Conservation (phyloP, 2,797 vertebrate genomes). For the Aselliscus stoliczkanus region DNA sequence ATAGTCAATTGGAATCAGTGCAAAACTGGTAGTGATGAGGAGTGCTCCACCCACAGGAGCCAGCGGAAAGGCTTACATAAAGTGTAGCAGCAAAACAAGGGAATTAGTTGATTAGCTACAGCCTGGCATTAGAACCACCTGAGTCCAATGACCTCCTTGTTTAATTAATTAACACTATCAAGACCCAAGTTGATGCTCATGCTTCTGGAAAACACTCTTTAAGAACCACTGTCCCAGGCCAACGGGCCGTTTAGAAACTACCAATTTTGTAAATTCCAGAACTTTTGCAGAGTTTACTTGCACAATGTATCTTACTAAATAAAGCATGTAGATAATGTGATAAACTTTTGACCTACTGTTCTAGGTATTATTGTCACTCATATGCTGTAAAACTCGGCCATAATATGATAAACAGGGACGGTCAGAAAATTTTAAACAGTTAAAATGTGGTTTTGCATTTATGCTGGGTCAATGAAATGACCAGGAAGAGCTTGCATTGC, state of each 20-base stretch:
- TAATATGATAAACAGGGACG: background rate
- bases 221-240: background rate
- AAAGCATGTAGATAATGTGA: background rate
- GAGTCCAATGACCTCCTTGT: background rate
- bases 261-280: background rate
- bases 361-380: background rate
- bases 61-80: background rate
- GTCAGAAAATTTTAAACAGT: background rate
- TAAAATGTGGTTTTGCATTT: background rate
- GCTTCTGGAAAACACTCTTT: background rate
- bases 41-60: background rate
- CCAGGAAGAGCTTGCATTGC: background rate
- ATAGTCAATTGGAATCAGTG: background rate
- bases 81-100: background rate
- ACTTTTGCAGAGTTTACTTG: background rate
- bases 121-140: background rate
- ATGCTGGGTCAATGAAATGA: background rate
- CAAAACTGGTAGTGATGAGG: background rate
- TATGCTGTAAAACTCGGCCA: background rate
- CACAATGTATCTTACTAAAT: background rate
- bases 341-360: background rate
- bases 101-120: background rate
- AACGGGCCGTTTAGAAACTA: background rate
- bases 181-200: background rate
- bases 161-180: background rate